Base-by-base conservation (phyloP, 37 sponge, comb jelly and placozoan species). In the Axinella damicornis region DNA sequence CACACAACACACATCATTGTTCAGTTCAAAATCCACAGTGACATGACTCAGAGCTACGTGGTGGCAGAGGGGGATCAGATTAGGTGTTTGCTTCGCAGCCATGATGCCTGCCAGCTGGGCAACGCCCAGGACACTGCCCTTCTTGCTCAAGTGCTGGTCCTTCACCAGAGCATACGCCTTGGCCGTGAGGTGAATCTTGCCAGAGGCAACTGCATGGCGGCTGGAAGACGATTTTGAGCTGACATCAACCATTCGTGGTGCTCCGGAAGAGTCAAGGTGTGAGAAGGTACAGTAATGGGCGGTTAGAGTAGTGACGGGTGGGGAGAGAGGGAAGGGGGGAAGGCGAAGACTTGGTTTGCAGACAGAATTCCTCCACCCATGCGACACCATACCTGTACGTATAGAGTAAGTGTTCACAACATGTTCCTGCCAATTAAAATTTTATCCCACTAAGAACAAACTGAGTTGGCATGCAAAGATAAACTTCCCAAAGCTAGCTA, bases 11-110 rank as follows among this genome's bases (percentile, higher is more conserved):
- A 22, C 30, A 13, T 28, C 35, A 5, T 83, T 82, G 24, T 61
- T 39, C 2, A 89, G 74, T 38, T 90, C 82, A 28, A 87, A 65
- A 19, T 32, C 57, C 37, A 98, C 76, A 20, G 72, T 63, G 31
- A 94, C 92, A 66, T 88, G 65, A 37, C 63, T 74, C 9, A 98
- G 75, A 35, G 83, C 63, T 14, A 98, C 54, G 31, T 77, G 60
- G 76, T 98, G 99, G 67, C 99, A 98, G 12, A 98, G 86, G 12
- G 99, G 99, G 62, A 98, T 94, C 52, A 98, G 80, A 46, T 79
- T 25, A 31, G 91, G 24, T 15, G 99, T 98, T 68, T 82, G 53
- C 85, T 98, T 98, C 71, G 96, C 99, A 63, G 89, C 99, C 88
- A 89, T 86, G 0, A 98, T 94, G 0, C 95, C 97, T 20, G 95